Percentiles rank a stretch among this genome's conserved stretches.
Evolutionary conservation across 2,888 invertebrate genomes (phyloP).

Genomic region (Coremacera marginata): DNA sequence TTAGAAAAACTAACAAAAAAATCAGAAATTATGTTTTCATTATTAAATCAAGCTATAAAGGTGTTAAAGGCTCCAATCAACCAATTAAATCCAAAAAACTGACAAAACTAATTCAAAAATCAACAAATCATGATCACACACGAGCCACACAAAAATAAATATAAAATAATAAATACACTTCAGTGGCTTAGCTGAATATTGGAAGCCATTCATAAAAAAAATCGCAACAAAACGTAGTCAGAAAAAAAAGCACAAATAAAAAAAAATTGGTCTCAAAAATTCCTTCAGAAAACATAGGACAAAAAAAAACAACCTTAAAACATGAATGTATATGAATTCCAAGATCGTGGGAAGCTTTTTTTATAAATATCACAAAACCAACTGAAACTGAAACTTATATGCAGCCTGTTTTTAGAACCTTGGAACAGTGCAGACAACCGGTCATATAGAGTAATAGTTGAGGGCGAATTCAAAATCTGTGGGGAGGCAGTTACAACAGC

Average conservation of each 20-base stretch:
- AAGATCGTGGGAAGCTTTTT: conserved; percentile 49
- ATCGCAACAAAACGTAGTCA: background rate
- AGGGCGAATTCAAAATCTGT: too few relatives aligned
- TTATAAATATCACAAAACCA: background rate
- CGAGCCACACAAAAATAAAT: background rate
- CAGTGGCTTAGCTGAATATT: background rate
- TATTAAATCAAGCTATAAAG: too few relatives aligned
- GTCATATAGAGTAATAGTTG: background rate
- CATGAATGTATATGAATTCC: conserved; percentile 36
- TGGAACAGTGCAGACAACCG: background rate
- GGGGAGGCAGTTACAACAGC: too few relatives aligned
- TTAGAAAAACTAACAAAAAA: too few relatives aligned
- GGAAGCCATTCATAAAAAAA: background rate
- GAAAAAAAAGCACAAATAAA: background rate
- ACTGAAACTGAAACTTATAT: background rate
- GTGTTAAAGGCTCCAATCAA: too few relatives aligned
- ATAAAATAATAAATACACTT: too few relatives aligned
- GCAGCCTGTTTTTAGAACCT: background rate
- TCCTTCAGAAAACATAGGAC: background rate
- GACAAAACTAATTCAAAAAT: too few relatives aligned
- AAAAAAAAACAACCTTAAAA: background rate
- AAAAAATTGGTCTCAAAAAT: background rate
- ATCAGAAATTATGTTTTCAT: too few relatives aligned
- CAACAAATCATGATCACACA: too few relatives aligned
- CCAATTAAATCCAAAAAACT: too few relatives aligned